Percentiles rank a stretch among this genome's conserved stretches.
Evolutionary conservation across 1,140 invertebrate species (phyloP).

Genomic region (Drosophila cardini): DNA sequence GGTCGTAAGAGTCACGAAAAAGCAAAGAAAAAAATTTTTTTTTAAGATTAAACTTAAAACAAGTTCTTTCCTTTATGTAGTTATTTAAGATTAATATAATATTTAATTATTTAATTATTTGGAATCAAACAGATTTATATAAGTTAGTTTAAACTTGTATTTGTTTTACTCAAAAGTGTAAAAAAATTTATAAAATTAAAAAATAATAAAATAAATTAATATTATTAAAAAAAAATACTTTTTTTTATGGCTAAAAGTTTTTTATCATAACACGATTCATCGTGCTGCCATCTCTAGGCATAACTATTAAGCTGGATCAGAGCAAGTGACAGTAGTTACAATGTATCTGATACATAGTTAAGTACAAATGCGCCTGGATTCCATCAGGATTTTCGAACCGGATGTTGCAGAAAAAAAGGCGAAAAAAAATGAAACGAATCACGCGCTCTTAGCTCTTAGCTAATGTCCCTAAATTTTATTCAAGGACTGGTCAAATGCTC

Average conservation of each 20-base stretch:
- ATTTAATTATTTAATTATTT: no score
- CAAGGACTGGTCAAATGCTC: slow-evolving; percentile 46
- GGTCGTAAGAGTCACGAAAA: background rate
- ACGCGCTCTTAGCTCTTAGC: slow-evolving; percentile 59
- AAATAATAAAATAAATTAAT: no score
- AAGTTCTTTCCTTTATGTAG: no score
- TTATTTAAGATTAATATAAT: no score
- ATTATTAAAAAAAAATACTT: no score
- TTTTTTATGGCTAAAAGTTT: no score
- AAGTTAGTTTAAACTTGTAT: no score
- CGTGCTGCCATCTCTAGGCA: background rate
- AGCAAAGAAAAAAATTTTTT: no score
- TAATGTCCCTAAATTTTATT: slow-evolving; percentile 68
- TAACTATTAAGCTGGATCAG: slow-evolving; percentile 4
- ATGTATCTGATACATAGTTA: slow-evolving; percentile 32
- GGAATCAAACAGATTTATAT: no score
- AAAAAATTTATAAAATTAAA: no score
- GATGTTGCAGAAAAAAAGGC: slow-evolving; percentile 18
- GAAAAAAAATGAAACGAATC: slow-evolving; percentile 40
- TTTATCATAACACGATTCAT: no score
- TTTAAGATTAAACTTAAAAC: background rate
- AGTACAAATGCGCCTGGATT: slow-evolving; percentile 29
- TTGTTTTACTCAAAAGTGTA: no score
- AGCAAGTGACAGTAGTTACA: slow-evolving; percentile 11
- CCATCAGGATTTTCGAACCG: slow-evolving; percentile 1